phyloP scores from a whole-genome alignment of 2,888 invertebrate species.

The Mythimna vitellina region DNA sequence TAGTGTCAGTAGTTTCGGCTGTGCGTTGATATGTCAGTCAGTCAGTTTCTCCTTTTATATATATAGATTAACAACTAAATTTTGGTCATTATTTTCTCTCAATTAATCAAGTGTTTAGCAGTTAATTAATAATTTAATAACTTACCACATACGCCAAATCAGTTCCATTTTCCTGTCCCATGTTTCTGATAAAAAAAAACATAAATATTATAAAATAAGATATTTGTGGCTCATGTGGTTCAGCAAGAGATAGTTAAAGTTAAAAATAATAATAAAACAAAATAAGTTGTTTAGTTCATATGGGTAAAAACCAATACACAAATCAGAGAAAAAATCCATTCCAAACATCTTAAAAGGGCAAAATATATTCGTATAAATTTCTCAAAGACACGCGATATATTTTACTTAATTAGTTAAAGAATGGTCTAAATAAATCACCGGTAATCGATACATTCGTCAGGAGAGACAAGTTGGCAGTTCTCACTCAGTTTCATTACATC shows the following conservation, averaged over 20 bases:
- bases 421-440: conserved; percentile 17
- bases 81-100: background rate
- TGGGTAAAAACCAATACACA: background rate
- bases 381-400: background rate
- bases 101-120: background rate
- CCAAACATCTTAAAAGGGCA: background rate
- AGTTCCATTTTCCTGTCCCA: conserved; percentile 67
- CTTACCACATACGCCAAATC: conserved; percentile 69
- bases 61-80: too few species aligned
- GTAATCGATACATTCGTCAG: conserved; percentile 35
- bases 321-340: background rate
- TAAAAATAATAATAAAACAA: background rate
- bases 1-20: too few species aligned
- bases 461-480: conserved; percentile 42
- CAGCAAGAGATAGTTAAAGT: background rate
- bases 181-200: conserved; percentile 64
- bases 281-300: background rate
- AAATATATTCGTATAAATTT: background rate
- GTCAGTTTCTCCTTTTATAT: too few species aligned
- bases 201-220: background rate
- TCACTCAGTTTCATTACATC: conserved; percentile 15
- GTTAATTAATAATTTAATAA: background rate
- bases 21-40: too few species aligned
- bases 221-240: background rate
- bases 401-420: background rate